These are phyloP conservation scores for Drosophila burlai DNA, from an alignment of 1,140 invertebrate genomes.

Conservation along the genomic window DNA sequence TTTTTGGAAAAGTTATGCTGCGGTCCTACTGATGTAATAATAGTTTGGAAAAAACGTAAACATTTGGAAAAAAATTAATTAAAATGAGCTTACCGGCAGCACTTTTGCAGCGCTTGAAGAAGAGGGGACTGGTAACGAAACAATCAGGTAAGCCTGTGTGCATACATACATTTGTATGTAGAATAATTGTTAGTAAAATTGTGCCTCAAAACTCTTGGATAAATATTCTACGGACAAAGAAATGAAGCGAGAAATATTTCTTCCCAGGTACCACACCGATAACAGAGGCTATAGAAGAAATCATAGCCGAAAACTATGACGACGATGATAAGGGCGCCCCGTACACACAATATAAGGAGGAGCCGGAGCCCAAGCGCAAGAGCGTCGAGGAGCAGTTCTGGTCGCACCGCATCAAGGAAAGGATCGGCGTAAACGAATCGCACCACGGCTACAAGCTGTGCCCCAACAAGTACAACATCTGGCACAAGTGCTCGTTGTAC, in stretches of 20 bases:
- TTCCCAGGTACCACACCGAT: constrained; percentile 22
- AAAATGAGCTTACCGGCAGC: constrained; percentile 64
- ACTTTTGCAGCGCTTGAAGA: constrained; percentile 57
- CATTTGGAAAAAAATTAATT: neutral
- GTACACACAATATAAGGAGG: constrained; percentile 25
- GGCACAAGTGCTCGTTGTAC: constrained; percentile 95
- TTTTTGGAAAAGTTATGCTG: neutral
- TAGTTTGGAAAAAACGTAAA: constrained; percentile 5
- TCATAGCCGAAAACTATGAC: constrained; percentile 96
- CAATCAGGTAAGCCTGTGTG: constrained; percentile 36
- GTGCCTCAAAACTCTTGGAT: too few relatives aligned
- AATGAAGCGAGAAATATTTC: neutral
- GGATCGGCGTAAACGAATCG: constrained; percentile 86
- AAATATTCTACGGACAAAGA: neutral
- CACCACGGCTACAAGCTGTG: constrained; percentile 91
- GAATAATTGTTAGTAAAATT: too few relatives aligned
- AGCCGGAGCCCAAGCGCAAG: constrained; percentile 63
- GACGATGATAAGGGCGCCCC: constrained; percentile 61
- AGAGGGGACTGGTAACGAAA: constrained; percentile 55
- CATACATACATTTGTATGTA: too few relatives aligned
- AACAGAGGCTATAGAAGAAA: constrained; percentile 88
- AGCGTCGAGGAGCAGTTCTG: constrained; percentile 84
- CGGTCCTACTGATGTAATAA: constrained; percentile 10
- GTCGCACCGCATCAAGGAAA: constrained; percentile 86
- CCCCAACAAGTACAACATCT: constrained; percentile 98